Conservation (phyloP, 2,797 vertebrate species). For the Orestias chungarensis region DNA sequence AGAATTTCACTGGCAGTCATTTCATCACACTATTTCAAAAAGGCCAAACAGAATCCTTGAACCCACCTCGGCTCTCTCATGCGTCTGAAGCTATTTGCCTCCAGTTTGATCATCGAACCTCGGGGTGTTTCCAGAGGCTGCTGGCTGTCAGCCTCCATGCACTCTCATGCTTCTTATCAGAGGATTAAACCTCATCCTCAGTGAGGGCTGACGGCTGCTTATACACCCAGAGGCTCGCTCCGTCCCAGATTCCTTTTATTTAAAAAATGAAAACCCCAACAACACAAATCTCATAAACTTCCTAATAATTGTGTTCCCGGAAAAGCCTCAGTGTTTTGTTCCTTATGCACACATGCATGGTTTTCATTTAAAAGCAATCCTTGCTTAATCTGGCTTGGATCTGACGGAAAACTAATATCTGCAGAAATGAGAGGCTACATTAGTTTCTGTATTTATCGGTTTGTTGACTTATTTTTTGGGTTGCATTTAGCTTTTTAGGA, state of each 20-base stretch:
- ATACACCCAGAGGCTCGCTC: conserved; percentile 57
- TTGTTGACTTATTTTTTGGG: no score
- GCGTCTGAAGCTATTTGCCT: conserved; percentile 36
- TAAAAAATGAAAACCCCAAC: no score
- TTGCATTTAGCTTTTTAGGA: no score
- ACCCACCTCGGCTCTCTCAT: background rate
- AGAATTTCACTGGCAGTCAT: conserved; percentile 13
- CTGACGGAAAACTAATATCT: background rate
- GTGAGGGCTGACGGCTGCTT: conserved; percentile 50
- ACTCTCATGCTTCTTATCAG: conserved; percentile 50
- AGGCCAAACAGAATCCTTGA: background rate
- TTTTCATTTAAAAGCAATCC: background rate
- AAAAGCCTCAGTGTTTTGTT: conserved; percentile 10
- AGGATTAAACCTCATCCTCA: conserved; percentile 57
- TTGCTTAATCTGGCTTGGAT: background rate
- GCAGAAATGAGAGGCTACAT: no score
- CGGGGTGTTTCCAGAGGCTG: conserved; percentile 30
- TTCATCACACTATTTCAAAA: conserved; percentile 2
- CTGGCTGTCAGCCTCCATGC: conserved; percentile 49
- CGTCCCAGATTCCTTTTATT: conserved; percentile 64
- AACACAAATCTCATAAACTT: conserved; percentile 19
- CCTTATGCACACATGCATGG: conserved; percentile 4
- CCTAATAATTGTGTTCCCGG: conserved; percentile 20
- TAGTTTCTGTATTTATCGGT: no score
- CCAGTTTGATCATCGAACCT: conserved; percentile 42